Percentiles rank a stretch among this genome's conserved stretches.
These are phyloP conservation scores for Hyposmocoma kahamanoa DNA, from an alignment of 1,140 invertebrate genomes.

Conservation along the genomic window DNA sequence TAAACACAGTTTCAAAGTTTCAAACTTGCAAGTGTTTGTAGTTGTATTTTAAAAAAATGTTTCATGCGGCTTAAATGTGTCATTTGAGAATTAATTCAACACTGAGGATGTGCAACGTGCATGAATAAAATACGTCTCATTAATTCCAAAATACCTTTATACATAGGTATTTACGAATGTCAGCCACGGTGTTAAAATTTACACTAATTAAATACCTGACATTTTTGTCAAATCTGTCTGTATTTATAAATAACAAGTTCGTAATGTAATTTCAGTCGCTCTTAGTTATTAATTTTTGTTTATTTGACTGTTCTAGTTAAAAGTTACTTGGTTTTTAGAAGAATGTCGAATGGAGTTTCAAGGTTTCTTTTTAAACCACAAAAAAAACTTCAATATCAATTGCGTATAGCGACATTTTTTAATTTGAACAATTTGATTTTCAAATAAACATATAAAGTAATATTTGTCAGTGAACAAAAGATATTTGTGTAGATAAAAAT, in stretches of 20 bases:
- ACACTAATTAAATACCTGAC: not conserved
- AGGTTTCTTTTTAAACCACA: not conserved
- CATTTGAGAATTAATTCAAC: too few species aligned
- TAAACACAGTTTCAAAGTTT: too few species aligned
- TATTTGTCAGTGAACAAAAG: too few species aligned
- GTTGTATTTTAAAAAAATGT: too few species aligned
- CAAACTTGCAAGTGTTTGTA: too few species aligned
- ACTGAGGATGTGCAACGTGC: too few species aligned
- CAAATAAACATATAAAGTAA: not conserved
- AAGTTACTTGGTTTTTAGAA: not conserved
- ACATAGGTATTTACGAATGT: not conserved
- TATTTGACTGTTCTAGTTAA: not conserved
- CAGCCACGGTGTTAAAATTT: not conserved
- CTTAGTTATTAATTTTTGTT: not conserved
- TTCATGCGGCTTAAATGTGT: too few species aligned
- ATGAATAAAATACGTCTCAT: not conserved
- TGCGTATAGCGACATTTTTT: not conserved
- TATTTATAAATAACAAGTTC: not conserved
- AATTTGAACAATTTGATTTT: not conserved
- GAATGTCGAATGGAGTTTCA: not conserved
- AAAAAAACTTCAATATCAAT: not conserved
- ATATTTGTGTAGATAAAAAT: not conserved
- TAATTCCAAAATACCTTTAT: not conserved
- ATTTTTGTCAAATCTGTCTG: not conserved
- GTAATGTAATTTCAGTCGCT: not conserved